Conservation (phyloP, 1,140 invertebrate species). For the Amphibalanus amphitrite region DNA sequence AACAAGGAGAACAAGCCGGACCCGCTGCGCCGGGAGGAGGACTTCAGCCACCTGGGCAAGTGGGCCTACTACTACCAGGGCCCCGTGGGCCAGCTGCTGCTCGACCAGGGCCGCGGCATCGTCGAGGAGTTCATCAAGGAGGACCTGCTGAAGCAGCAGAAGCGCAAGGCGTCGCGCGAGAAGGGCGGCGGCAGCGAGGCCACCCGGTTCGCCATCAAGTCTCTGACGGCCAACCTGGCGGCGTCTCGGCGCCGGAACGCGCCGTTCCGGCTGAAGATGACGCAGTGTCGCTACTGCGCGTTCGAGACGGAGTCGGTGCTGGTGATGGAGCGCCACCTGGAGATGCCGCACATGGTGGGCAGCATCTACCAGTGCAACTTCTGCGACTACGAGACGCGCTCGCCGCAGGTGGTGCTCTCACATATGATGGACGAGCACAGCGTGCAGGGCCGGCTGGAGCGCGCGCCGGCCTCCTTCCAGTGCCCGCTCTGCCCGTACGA, state of each 20-base stretch:
- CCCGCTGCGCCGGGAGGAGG: constrained; percentile 16
- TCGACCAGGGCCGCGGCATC: constrained; percentile 74
- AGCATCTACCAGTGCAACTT: constrained; percentile 55
- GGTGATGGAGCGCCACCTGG: constrained; percentile 73
- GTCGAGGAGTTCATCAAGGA: constrained; percentile 85
- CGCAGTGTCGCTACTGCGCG: constrained; percentile 76
- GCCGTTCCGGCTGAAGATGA: constrained; percentile 55
- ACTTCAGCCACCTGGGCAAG: constrained; percentile 18
- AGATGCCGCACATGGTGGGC: constrained; percentile 79
- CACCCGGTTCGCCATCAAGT: constrained; percentile 57
- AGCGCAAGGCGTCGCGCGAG: constrained; percentile 41
- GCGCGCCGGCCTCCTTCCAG: constrained; percentile 70
- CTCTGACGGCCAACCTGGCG: constrained; percentile 61
- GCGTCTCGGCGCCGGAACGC: constrained; percentile 77
- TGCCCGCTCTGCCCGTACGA: constrained; percentile 89
- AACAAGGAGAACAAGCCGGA: constrained; percentile 11
- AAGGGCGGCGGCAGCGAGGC: constrained; percentile 27
- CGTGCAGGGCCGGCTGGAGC: constrained; percentile 57
- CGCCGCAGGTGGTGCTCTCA: constrained; percentile 64
- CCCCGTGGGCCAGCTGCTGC: constrained; percentile 76
- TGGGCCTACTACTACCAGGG: constrained; percentile 50
- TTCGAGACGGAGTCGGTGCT: constrained; percentile 80
- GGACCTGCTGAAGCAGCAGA: constrained; percentile 71
- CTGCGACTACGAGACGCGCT: constrained; percentile 61
- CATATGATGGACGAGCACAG: constrained; percentile 83